Conservation (phyloP, 1,140 invertebrate genomes). For the Aphaenogaster ashmeadi region DNA sequence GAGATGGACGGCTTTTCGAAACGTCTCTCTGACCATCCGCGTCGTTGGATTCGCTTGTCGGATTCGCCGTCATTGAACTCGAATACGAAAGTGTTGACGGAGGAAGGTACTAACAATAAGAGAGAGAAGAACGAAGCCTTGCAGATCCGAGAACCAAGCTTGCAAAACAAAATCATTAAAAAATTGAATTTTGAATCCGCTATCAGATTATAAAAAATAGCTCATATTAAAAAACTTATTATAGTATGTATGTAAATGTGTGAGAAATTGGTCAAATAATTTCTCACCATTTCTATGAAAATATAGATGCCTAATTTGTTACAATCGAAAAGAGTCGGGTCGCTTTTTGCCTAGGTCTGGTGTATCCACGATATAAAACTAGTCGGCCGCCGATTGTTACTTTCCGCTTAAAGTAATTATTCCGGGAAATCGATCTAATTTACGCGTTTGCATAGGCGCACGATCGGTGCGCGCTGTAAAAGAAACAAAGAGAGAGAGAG, state of each 20-base stretch:
- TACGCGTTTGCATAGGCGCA: conserved; percentile 73
- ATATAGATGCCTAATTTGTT: not conserved
- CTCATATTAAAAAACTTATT: not conserved
- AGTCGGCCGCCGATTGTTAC: conserved; percentile 33
- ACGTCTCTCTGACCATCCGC: conserved; percentile 40
- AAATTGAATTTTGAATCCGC: not conserved
- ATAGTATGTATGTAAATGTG: not conserved
- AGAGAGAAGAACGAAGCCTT: not conserved
- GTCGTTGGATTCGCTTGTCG: conserved; percentile 45
- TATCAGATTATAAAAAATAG: not conserved
- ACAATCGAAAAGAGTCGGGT: not conserved
- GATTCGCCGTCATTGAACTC: conserved; percentile 40
- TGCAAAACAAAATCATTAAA: not conserved
- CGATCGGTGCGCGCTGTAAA: conserved; percentile 60
- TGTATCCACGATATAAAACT: conserved; percentile 28
- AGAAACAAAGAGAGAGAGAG: not conserved
- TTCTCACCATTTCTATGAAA: not conserved
- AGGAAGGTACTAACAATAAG: not conserved
- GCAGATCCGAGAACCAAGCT: not conserved
- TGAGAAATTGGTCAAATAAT: not conserved
- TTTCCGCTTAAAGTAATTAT: conserved; percentile 65
- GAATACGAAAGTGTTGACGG: conserved; percentile 36
- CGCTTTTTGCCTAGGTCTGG: not conserved
- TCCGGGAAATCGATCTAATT: conserved; percentile 71
- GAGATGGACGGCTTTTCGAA: conserved; percentile 70